Evolutionary conservation across 2,113 vertebrate genomes (phyloP), one percentile per base, ranked within the genome.

Genomic region (Hippocampus guttulatus): DNA sequence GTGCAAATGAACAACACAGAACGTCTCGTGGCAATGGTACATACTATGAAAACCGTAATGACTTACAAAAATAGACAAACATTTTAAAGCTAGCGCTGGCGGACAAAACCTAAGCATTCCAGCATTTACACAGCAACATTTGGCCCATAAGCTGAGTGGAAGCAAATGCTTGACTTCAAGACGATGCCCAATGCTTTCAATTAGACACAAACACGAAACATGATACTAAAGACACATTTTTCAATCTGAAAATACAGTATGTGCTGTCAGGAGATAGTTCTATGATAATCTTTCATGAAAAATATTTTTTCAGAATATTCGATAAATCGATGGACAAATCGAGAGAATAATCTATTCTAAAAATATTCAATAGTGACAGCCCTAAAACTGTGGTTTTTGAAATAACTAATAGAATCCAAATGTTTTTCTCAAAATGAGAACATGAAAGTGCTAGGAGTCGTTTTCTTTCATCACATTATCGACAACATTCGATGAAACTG

Each of bases 91-190:
- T 27, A 14, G 68, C 8, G 67, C n/a, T 23, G 47, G 52, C 45
- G 58, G 23, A 61, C 40, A 62, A 69, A 41, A 62, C 41, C 27
- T 41, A 67, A 79, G 60, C 77, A 55, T 75, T 40, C 33, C 67
- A 78, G 55, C 76, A 52, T 75, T 72, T 71, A 67, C 84, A 69
- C 75, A 73, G 77, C 81, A 61, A 58, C 75, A 69, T 71, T 77
- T 68, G 84, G 74, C 82, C 47, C 74, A 66, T 71, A 76, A 73
- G 71, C 73, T 20, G 67, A 63, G 55, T 30, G 16, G 45, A 83
- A 77, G 71, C 64, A 70, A 73, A 86, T 83, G 84, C 55, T 73
- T 67, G 71, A 88, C 81, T 88, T 87, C 85, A 88, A 86, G 80
- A 86, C 77, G 75, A 75, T 75, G 67, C 74, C 70, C 80, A 73